Percentiles rank a stretch among this genome's conserved stretches.
Evolutionary conservation across 2,113 vertebrate species (phyloP).

Genomic region (Leucosticte australis): DNA sequence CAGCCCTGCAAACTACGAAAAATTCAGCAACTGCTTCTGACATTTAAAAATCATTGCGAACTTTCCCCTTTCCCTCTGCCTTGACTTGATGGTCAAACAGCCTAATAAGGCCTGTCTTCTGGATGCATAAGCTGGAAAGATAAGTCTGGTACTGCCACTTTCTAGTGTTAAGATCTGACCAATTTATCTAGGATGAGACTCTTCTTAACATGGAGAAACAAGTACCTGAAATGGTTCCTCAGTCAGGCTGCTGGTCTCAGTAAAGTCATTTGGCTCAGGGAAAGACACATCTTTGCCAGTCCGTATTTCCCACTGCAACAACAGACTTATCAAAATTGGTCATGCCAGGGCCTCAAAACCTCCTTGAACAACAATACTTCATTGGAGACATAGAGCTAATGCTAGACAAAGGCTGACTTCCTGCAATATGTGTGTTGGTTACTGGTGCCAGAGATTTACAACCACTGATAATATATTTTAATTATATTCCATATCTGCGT

Average conservation of each 20-base stretch:
- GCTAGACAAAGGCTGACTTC: conserved; percentile 54
- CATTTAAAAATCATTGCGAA: not conserved
- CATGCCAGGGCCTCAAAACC: conserved; percentile 42
- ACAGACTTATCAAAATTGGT: conserved; percentile 50
- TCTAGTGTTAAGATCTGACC: not conserved
- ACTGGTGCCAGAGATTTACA: conserved; percentile 57
- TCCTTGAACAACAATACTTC: conserved; percentile 38
- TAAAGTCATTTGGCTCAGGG: conserved; percentile 19
- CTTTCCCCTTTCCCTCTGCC: not conserved
- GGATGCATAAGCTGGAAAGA: not conserved
- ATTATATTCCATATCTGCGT: conserved; percentile 48
- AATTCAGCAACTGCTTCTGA: not conserved
- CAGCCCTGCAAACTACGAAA: not conserved
- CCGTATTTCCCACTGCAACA: conserved; percentile 1
- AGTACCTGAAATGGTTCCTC: not conserved
- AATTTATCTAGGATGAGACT: not conserved
- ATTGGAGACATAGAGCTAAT: conserved; percentile 27
- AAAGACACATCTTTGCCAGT: conserved; percentile 39
- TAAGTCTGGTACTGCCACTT: not conserved
- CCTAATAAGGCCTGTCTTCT: not conserved
- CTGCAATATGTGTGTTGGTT: conserved; percentile 13
- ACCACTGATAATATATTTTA: conserved; percentile 61
- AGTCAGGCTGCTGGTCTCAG: not conserved
- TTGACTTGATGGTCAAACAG: not conserved
- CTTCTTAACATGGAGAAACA: not conserved